A percentile compares a stretch with the other conserved stretches of the same genome.
phyloP scores from a whole-genome alignment of 2,888 invertebrate species.

The Platerodrilus igneus region DNA sequence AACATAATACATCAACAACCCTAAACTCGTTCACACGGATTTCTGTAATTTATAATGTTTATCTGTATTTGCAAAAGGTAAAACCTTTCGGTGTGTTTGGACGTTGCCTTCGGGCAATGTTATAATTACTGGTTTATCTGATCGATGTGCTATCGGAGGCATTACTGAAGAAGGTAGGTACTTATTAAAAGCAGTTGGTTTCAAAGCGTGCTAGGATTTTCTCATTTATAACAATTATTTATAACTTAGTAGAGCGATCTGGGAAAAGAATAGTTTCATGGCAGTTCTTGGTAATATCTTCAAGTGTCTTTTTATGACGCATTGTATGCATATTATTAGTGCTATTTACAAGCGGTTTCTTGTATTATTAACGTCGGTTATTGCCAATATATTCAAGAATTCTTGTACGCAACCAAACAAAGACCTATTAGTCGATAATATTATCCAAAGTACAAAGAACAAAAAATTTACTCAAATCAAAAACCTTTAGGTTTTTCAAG shows the following conservation, averaged over 20 bases:
- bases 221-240: constrained; percentile 49
- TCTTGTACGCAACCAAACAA: too few species aligned
- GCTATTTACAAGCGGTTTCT: too few species aligned
- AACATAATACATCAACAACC: constrained; percentile 32
- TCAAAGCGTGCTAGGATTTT: constrained; percentile 37
- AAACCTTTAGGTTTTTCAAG: too few species aligned
- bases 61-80: constrained; percentile 25
- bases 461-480: too few species aligned
- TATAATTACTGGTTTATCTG: constrained; percentile 37
- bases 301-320: too few species aligned
- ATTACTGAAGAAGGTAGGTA: constrained; percentile 43
- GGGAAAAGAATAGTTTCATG: too few species aligned
- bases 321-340: too few species aligned
- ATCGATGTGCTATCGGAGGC: constrained; percentile 37
- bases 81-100: constrained; percentile 21
- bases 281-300: too few species aligned
- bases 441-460: too few species aligned
- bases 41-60: constrained; percentile 28
- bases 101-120: constrained; percentile 28
- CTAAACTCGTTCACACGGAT: constrained; percentile 30
- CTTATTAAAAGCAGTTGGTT: constrained; percentile 43
- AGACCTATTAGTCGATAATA: too few species aligned
- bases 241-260: constrained; percentile 44
- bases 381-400: too few species aligned
- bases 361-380: too few species aligned